A percentile compares a stretch with the other conserved stretches of the same genome.
These are phyloP conservation scores for Scolanthus callimorphus DNA, from an alignment of 92 coral and sea anemone species.

Conservation along the genomic window DNA sequence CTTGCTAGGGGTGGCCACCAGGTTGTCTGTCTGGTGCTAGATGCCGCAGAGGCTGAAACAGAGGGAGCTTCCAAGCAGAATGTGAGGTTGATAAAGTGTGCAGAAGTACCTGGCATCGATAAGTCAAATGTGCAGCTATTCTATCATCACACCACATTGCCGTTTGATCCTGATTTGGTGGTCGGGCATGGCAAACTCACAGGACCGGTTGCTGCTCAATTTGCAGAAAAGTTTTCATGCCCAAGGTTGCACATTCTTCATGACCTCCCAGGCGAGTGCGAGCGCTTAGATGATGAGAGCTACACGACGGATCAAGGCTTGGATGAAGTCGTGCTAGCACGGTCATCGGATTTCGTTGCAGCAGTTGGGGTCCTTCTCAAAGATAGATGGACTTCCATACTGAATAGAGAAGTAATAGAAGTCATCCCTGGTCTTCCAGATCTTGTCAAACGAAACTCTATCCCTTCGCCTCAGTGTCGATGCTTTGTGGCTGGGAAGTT, in stretches of 20 bases:
- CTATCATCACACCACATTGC: constrained; percentile 31
- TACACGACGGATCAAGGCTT: constrained; percentile 5
- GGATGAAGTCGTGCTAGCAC: constrained; percentile 36
- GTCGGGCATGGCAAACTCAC: constrained; percentile 57
- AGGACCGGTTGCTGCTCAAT: constrained; percentile 52
- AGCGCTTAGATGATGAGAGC: background rate
- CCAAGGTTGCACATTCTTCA: constrained; percentile 49
- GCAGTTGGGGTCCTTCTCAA: constrained; percentile 51
- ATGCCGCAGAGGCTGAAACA: constrained; percentile 29
- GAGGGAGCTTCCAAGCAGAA: constrained; percentile 43
- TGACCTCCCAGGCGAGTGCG: constrained; percentile 36
- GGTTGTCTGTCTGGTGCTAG: constrained; percentile 58
- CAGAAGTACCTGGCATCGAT: constrained; percentile 27
- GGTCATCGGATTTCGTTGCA: constrained; percentile 50
- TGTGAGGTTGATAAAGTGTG: constrained; percentile 35
- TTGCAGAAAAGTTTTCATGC: constrained; percentile 31
- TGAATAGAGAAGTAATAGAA: constrained; percentile 44
- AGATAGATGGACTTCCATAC: constrained; percentile 49
- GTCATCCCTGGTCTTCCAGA: constrained; percentile 62
- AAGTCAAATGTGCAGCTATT: constrained; percentile 29
- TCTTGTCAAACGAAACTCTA: constrained; percentile 27
- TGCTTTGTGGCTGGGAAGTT: constrained; percentile 41
- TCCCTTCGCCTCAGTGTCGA: constrained; percentile 43
- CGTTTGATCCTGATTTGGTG: constrained; percentile 44
- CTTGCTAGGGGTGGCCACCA: constrained; percentile 42